Base-by-base conservation (phyloP, 2,888 invertebrate genomes). In the Quadriops clusia region DNA sequence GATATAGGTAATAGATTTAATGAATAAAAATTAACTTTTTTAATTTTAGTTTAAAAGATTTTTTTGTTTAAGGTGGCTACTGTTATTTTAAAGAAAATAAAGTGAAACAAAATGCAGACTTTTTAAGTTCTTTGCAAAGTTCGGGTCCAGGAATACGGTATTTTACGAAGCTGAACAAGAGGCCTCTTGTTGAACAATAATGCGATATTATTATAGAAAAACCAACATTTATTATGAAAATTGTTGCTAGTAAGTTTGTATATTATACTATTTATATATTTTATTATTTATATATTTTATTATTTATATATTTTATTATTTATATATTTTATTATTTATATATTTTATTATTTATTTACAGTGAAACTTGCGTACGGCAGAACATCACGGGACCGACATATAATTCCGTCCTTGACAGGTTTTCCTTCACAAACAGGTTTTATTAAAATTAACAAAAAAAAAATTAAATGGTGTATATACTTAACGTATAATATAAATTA, bases 181-280 rank as follows among this genome's bases (percentile, higher is more conserved):
- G 70, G 36, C 77, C 80, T 5, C 71, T 79, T 38, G 51, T 61
- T 25, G 69, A 71, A 46, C 68, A 68, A 8, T 65, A 71, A 51
- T 97, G 98, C 70, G 94, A 97, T 68, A 60, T 90, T 41, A 67
- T 83, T 16, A 75, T 97, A 44, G 76, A 87, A 31, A 85, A 84
- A 60, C 95, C 95, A 31, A 91, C 91, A n/a, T 85, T 77, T 54
- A 74, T 97, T 27, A 84, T 95, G 79, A 97, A 97, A 68, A 77
- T 97, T 50, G 97, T 98, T 72, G 94, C 95, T 49, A 81, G 90
- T 90, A 70, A 67, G 75, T 69, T n/a, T n/a, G n/a, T n/a, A n/a
- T n/a, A n/a, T n/a, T n/a, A n/a, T n/a, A n/a, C n/a, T n/a, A n/a
- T n/a, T n/a, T n/a, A n/a, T n/a, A n/a, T n/a, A n/a, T n/a, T n/a